Base-by-base conservation (phyloP, 2,797 vertebrate species). In the Sebastiscus tertius region DNA sequence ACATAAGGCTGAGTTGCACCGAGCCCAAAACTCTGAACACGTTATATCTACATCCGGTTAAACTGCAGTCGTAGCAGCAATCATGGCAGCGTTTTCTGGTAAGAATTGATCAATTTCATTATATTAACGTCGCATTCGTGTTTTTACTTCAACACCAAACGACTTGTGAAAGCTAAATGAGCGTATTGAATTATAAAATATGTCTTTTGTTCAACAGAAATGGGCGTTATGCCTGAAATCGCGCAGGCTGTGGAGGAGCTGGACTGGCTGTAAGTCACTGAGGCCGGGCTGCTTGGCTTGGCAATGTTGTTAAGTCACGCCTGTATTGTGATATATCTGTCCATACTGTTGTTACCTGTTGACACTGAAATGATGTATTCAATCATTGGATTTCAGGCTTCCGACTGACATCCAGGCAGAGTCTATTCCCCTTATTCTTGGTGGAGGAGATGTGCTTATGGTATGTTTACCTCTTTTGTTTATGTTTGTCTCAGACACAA, bases 211-310 rank as follows among this genome's bases (percentile, higher is more conserved):
- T 65, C 9, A 9, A 58, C 85, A 97, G 98, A 99, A 92, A 97
- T 99, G 98, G 99, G 98, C 7, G 99, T 99, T 70, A 99, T 99
- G 98, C 94, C 97, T 46, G 99, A 99, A 93, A 99, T 99, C 60
- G 98, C 97, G 6, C 97, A 99, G 94, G 98, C 99, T 16, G 97
- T 98, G 76, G 99, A 99, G 72, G 98, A 99, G 88, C 96, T 99
- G 97, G 98, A 98, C 84, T 99, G 99, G 99, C 96, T 99, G 99
- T 99, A 92, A 98, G 99, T 98, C 87, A 13, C 12, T 18, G 26
- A 55, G 4, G 11, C 49, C n/a, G 5, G 20, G n/a, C 55, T 54
- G 42, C 11, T 33, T 66, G 7, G 7, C 14, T 59, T 9, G 1
- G 16, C 14, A 34, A 0, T 55, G 2, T 31, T 72, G 65, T 39